Base-by-base conservation (phyloP, 1,140 invertebrate genomes). In the Teleopsis dalmanni region DNA sequence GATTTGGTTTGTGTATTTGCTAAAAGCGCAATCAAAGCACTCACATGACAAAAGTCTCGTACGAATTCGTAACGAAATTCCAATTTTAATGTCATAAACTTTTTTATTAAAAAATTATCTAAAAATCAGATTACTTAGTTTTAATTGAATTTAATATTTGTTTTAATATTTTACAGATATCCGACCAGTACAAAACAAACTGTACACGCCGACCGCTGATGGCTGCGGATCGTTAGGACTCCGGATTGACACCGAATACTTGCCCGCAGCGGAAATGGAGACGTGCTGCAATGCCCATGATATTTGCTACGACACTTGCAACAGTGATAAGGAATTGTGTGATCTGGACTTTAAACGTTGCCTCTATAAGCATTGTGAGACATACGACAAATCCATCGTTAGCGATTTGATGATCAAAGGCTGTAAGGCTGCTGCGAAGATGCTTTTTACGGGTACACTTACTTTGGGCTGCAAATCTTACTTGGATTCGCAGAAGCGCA, bases 281-380 rank as follows among this genome's bases (percentile, higher is more conserved):
- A 80, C 81, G 53, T 95, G 90, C 60, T 95, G 90, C 72, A 80
- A 93, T 65, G 59, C 65, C 3, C 91, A 95, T 69, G 91, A 95
- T 57, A 80, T 87, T 51, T 95, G 91, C 66, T 95, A 95, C 59
- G 89, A 91, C 51, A 91, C 86, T 3, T 95, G 91, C 64, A 88
- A 87, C 54, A 79, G 72, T 25, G 82, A 87, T 38, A 92, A 91
- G 70, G 88, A 91, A 64, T 73, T 82, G 1, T 95, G 91, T 73
- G 91, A 95, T 72, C 66, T 88, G 36, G 80, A 85, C 25, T 94
- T 94, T 60, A 89, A 90, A 60, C 76, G 81, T 54, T 95, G 91
- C 61, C 72, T 95, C 0, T 90, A 91, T 55, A 82, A 77, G 62
- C 82, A 87, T 50, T 94, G 90, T 73, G 83, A 89, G 37, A 76